phyloP scores from a whole-genome alignment of 2,888 invertebrate genomes.

The Eueremaeus valkanovi region DNA sequence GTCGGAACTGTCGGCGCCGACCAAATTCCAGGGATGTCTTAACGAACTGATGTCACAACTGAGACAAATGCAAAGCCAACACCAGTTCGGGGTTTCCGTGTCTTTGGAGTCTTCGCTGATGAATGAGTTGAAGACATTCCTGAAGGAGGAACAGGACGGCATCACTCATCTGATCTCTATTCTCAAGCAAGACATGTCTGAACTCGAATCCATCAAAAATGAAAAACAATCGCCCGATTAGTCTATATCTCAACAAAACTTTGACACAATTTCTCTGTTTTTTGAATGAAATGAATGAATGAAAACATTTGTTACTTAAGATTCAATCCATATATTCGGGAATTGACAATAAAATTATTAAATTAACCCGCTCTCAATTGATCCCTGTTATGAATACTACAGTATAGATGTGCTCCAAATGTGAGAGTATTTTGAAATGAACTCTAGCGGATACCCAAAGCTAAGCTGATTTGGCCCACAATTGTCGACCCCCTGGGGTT shows the following conservation, averaged over 20 bases:
- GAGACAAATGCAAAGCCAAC: constrained; percentile 53
- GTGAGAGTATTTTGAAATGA: no score
- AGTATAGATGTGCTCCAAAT: no score
- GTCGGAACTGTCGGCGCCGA: constrained; percentile 80
- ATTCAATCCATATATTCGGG: neutral
- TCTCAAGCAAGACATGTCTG: neutral
- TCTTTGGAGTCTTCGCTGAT: constrained; percentile 65
- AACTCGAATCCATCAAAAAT: neutral
- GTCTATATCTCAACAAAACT: no score
- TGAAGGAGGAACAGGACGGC: constrained; percentile 81
- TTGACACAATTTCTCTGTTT: neutral
- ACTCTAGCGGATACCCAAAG: no score
- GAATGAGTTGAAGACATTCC: constrained; percentile 65
- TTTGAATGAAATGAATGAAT: neutral
- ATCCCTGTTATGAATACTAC: no score
- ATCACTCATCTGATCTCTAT: constrained; percentile 58
- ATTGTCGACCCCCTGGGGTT: no score
- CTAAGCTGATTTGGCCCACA: no score
- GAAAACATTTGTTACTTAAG: neutral
- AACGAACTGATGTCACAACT: constrained; percentile 86
- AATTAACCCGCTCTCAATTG: no score
- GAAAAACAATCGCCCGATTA: neutral
- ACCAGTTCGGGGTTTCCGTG: constrained; percentile 55
- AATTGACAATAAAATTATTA: no score
- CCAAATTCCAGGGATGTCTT: constrained; percentile 85